phyloP scores from a whole-genome alignment of 2,797 vertebrate genomes.

The Gymnoscopelus braueri region DNA sequence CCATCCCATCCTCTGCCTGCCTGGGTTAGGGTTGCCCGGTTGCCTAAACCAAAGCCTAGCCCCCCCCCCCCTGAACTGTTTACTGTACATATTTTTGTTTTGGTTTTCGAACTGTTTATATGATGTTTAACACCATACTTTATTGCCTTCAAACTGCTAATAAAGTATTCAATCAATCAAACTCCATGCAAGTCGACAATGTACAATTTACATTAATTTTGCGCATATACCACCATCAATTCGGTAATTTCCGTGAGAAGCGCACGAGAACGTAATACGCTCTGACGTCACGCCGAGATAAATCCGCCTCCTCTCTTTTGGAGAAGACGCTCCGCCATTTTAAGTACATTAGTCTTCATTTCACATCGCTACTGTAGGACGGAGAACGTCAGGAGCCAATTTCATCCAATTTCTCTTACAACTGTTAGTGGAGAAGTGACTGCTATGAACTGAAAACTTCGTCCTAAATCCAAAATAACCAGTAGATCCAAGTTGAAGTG shows the following conservation, averaged over 20 bases:
- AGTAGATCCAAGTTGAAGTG: slow-evolving; percentile 87
- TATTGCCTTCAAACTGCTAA: no score
- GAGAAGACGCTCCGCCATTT: slow-evolving; percentile 85
- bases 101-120: no score
- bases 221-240: neutral
- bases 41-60: no score
- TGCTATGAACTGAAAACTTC: slow-evolving; percentile 86
- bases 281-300: slow-evolving; percentile 48
- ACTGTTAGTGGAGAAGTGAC: slow-evolving; percentile 85
- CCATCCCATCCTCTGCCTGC: no score
- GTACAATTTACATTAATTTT: no score
- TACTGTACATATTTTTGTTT: no score
- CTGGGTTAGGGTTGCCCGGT: no score
- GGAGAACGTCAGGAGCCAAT: slow-evolving; percentile 87
- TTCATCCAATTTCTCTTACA: slow-evolving; percentile 86
- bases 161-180: no score
- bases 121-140: no score
- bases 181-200: no score
- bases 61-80: no score
- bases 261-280: slow-evolving; percentile 31
- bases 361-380: slow-evolving; percentile 87
- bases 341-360: slow-evolving; percentile 85
- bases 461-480: slow-evolving; percentile 78
- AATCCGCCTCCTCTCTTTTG: slow-evolving; percentile 62
- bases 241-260: slow-evolving; percentile 71